phyloP scores from a whole-genome alignment of 2,888 invertebrate species.

The Aleiodes leptofemur region DNA sequence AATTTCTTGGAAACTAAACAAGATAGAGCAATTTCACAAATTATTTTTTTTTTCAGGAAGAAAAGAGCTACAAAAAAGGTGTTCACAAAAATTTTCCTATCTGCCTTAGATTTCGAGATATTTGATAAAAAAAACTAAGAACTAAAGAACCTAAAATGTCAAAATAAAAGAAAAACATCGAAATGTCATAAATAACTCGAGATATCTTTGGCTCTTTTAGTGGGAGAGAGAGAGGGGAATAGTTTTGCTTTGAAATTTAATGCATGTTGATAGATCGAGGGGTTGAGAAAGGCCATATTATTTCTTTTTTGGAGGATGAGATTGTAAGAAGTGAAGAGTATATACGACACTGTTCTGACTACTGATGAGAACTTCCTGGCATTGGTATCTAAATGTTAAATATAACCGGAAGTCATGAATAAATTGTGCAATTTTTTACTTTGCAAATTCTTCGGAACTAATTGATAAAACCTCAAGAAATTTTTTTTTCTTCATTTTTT shows the following conservation, averaged over 20 bases:
- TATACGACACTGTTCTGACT: slow-evolving; percentile 55
- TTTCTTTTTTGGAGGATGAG: slow-evolving; percentile 15
- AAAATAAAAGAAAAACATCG: not conserved
- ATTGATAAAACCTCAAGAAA: too few relatives aligned
- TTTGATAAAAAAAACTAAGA: too few relatives aligned
- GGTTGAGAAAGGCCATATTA: slow-evolving; percentile 8
- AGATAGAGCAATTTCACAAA: too few relatives aligned
- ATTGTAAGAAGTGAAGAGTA: slow-evolving; percentile 26
- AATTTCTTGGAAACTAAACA: too few relatives aligned
- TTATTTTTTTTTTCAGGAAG: too few relatives aligned
- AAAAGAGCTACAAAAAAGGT: too few relatives aligned
- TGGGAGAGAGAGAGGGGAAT: not conserved
- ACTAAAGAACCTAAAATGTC: too few relatives aligned
- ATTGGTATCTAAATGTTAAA: slow-evolving; percentile 49
- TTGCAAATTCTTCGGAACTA: not conserved
- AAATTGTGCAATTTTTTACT: slow-evolving; percentile 6
- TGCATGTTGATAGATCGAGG: slow-evolving; percentile 11
- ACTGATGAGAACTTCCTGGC: slow-evolving; percentile 63
- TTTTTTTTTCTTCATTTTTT: not conserved
- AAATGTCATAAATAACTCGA: not conserved
- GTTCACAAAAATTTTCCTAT: too few relatives aligned
- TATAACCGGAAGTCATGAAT: slow-evolving; percentile 61
- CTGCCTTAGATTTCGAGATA: too few relatives aligned
- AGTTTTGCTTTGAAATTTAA: slow-evolving; percentile 22
- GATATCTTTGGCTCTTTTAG: slow-evolving; percentile 4